Base-by-base conservation (phyloP, 2,113 vertebrate genomes). In the Melospiza melodia region DNA sequence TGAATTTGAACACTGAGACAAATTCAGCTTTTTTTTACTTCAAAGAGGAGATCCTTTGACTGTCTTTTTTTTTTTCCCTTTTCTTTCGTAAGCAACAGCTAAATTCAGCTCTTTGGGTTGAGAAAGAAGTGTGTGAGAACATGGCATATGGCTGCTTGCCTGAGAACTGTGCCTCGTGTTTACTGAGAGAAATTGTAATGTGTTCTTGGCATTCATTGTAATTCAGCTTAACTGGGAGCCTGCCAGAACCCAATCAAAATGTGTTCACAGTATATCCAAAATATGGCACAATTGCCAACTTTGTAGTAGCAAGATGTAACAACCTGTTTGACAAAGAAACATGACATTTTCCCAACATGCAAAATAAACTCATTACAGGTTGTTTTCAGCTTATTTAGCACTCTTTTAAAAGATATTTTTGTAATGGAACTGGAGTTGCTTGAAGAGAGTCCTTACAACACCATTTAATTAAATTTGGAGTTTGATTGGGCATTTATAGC, bases 191-290 rank as follows among this genome's bases (percentile, higher is more conserved):
- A 73, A 85, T 35, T 51, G 59, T 80, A 83, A 92, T 82, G 74
- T 97, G 96, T 82, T 96, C 89, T 89, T 94, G 94, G 91, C 91
- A 82, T 76, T 94, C 69, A 12, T 54, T 74, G 87, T 85, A 87
- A 87, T 85, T 95, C 93, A 90, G 93, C 91, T 95, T 80, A 85
- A 90, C 92, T 96, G 96, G 85, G 90, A 96, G 87, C 75, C 82
- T 97, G 95, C 94, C 96, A 97, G 94, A 67, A 41, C 63, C 68
- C 55, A 86, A 93, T 93, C 92, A 86, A 48, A 96, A 91, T 86
- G 75, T 91, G 90, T 93, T 96, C 84, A 77, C 87, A 87, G 93
- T 84, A 91, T 85, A 90, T 67, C 79, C 93, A 74, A 94, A 96
- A 91, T 83, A 96, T 9, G 2, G 71, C 81, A 41, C 68, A 77